Percentiles rank a stretch among this genome's conserved stretches.
Conservation (phyloP, 2,113 vertebrate species). For the Psammodynastes pulverulentus region DNA sequence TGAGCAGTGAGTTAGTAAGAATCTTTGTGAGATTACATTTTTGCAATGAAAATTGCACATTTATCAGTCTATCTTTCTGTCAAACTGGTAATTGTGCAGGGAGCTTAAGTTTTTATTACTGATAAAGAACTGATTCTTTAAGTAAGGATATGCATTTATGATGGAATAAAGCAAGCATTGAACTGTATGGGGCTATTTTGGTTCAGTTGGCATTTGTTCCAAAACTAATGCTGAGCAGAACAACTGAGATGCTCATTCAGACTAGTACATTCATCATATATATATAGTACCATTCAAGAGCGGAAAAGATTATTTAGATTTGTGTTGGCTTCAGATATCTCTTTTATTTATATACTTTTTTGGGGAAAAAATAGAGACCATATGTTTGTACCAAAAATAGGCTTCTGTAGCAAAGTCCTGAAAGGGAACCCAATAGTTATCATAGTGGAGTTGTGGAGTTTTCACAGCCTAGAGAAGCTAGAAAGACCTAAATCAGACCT, state of each 20-base stretch:
- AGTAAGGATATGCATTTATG: neutral
- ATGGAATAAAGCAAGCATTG: neutral
- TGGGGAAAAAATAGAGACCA: neutral
- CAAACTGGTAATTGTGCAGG: neutral
- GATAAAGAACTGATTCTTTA: neutral
- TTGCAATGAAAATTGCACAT: neutral
- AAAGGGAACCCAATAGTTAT: neutral
- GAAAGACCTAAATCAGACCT: neutral
- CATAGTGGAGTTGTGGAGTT: neutral
- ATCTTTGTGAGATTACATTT: neutral
- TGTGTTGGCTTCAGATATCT: neutral
- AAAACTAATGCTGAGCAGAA: neutral
- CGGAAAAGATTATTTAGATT: neutral
- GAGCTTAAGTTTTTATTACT: neutral
- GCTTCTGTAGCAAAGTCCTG: neutral
- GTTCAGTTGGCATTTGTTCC: neutral
- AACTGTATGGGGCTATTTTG: neutral
- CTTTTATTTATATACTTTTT: neutral
- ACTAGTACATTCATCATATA: too few species aligned
- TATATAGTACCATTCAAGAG: neutral
- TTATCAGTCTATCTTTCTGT: neutral
- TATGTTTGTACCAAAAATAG: neutral
- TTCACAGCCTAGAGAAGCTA: neutral
- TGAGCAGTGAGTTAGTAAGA: constrained; percentile 38
- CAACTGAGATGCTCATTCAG: too few species aligned